phyloP scores from a whole-genome alignment of 2,888 invertebrate species.

The Sympetrum striolatum region DNA sequence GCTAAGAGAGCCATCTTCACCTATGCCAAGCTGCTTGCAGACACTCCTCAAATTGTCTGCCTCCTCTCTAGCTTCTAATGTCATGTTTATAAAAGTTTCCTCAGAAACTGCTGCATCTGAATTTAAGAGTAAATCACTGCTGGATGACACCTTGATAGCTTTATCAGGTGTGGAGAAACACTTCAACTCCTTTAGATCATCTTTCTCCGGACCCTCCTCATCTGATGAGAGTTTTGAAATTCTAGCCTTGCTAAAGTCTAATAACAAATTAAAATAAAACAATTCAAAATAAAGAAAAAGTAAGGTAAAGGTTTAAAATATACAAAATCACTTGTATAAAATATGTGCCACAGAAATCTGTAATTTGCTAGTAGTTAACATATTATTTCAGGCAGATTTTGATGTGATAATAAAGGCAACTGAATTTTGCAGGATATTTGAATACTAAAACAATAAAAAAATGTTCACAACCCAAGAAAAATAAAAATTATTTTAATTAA shows the following conservation, averaged over 20 bases:
- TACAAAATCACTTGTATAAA: too few relatives aligned
- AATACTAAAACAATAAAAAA: too few relatives aligned
- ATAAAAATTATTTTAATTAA: too few relatives aligned
- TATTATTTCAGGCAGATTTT: neutral
- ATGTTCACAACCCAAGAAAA: too few relatives aligned
- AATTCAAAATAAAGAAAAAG: neutral
- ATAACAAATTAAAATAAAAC: neutral
- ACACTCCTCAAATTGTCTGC: constrained; percentile 69
- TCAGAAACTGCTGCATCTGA: neutral
- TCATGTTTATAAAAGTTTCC: constrained; percentile 41
- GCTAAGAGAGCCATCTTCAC: constrained; percentile 68
- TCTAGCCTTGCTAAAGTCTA: constrained; percentile 25
- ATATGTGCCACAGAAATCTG: too few relatives aligned
- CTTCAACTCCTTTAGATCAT: neutral
- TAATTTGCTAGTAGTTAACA: neutral
- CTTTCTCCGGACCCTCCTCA: constrained; percentile 13
- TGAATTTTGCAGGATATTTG: too few relatives aligned
- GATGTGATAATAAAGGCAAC: neutral
- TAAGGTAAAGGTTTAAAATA: too few relatives aligned
- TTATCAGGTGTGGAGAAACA: constrained; percentile 16
- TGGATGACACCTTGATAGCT: constrained; percentile 11
- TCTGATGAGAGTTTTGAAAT: constrained; percentile 18
- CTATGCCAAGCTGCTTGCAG: constrained; percentile 69
- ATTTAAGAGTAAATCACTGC: constrained; percentile 3
- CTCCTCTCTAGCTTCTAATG: constrained; percentile 53